Base-by-base conservation (phyloP, 2,888 invertebrate species). In the Cheilosia soror region DNA sequence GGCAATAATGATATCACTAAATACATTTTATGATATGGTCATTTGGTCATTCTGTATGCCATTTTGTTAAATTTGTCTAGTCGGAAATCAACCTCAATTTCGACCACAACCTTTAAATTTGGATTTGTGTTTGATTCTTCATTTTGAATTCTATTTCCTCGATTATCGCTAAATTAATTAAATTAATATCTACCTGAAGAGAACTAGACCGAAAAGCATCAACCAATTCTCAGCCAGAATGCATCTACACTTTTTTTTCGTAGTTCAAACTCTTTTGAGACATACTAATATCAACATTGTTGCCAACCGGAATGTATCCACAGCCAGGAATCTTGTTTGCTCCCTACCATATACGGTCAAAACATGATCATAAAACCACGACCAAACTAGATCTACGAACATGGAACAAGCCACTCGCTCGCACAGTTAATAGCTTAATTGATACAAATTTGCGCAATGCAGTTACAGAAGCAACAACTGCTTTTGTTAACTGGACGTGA, bases 391-490 rank as follows among this genome's bases (percentile, higher is more conserved):
- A 83, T 68, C 69, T 53, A 20, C 58, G 40, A 62, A 73, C 68
- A 66, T 29, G 49, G 62, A 13, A 72, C 62, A 58, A 57, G 62
- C 66, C 47, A 51, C 40, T 29, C 33, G 66, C 76, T 58, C 69
- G 33, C 73, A 79, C 73, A 79, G 79, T 80, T 84, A 84, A 84
- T 84, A 84, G 84, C 84, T 84, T 84, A 84, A 84, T 84, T 84
- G 84, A 76, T 80, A 84, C 84, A 84, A 84, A 84, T 84, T 84
- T 84, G 75, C 65, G 75, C 84, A 76, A 84, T 80, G 60, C 80
- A 66, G 65, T 69, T 33, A 66, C 75, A 75, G 69, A 49, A 71
- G 69, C 58, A 69, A 47, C 65, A 55, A 37, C 37, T 37, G 62
- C 78, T 68, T 55, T 51, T 79, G 75, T 73, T 73, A 80, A 69